Evolutionary conservation across 2,888 invertebrate genomes (phyloP).

Genomic region (Trichogramma dendrolimi): DNA sequence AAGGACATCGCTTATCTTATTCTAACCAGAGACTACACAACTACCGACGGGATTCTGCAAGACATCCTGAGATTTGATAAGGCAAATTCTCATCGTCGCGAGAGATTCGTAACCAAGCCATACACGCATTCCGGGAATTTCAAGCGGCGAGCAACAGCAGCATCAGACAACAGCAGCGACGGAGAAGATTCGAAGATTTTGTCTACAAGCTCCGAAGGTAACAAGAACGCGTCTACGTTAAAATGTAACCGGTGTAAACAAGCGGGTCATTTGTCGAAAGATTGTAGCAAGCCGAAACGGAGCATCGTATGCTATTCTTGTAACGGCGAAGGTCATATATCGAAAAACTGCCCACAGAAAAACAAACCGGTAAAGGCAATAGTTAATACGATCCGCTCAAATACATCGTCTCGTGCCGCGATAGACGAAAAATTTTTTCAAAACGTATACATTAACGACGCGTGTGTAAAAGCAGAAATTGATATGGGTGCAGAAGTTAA

Average conservation of each 20-base stretch:
- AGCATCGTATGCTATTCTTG: slow-evolving; percentile 7
- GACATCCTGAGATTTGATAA: slow-evolving; percentile 12
- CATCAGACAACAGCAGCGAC: too few species aligned
- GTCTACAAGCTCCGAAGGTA: too few species aligned
- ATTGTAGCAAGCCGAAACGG: not conserved
- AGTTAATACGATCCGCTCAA: too few species aligned
- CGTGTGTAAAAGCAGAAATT: not conserved
- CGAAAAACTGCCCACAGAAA: not conserved
- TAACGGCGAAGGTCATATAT: slow-evolving; percentile 9
- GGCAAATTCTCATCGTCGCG: not conserved
- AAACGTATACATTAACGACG: too few species aligned
- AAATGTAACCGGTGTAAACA: slow-evolving; percentile 14
- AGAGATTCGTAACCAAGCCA: too few species aligned
- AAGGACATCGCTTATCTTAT: slow-evolving; percentile 8
- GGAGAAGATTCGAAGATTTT: too few species aligned
- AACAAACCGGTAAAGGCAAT: not conserved
- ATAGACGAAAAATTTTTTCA: not conserved
- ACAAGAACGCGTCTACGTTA: not conserved
- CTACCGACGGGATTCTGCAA: slow-evolving; percentile 17
- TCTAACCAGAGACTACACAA: not conserved
- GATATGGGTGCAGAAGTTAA: too few species aligned
- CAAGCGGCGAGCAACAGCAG: too few species aligned
- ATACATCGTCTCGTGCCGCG: not conserved
- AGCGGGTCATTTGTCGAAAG: slow-evolving; percentile 5
- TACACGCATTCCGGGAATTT: too few species aligned